Conservation (phyloP, 2,888 invertebrate genomes). For the Scaptomyza cyrtandrae region DNA sequence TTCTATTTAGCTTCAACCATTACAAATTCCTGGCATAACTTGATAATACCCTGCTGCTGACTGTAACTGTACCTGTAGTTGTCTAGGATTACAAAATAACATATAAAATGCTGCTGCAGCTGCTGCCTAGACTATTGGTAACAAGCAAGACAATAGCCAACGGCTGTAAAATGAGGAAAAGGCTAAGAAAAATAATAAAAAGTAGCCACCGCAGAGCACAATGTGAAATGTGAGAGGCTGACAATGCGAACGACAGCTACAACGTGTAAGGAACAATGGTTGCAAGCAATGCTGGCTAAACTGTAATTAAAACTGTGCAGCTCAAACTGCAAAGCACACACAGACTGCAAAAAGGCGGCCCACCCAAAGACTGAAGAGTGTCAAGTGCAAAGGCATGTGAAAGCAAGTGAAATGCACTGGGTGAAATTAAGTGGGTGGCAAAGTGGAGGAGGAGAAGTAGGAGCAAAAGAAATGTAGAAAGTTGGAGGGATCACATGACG, state of each 20-base stretch:
- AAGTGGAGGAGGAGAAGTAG: neutral
- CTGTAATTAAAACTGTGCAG: slow-evolving; percentile 73
- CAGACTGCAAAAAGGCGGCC: slow-evolving; percentile 45
- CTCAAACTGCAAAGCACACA: slow-evolving; percentile 48
- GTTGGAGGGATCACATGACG: slow-evolving; percentile 44
- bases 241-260: slow-evolving; percentile 16
- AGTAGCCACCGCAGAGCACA: slow-evolving; percentile 45
- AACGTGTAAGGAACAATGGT: slow-evolving; percentile 40
- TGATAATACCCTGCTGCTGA: slow-evolving; percentile 3
- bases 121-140: slow-evolving; percentile 38
- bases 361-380: slow-evolving; percentile 64
- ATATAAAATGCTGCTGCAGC: slow-evolving; percentile 40
- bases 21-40: neutral
- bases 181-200: slow-evolving; percentile 41
- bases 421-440: slow-evolving; percentile 10
- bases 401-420: slow-evolving; percentile 35
- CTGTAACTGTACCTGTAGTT: neutral
- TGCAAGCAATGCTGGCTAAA: slow-evolving; percentile 45
- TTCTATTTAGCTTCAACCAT: neutral
- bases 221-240: slow-evolving; percentile 25
- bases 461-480: neutral
- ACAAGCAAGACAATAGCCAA: slow-evolving; percentile 75
- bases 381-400: slow-evolving; percentile 71
- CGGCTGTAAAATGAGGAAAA: slow-evolving; percentile 64
- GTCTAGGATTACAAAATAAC: slow-evolving; percentile 26